Percentiles rank a stretch among this genome's conserved stretches.
Conservation (phyloP, 2,797 vertebrate genomes). For the Catharus ustulatus region DNA sequence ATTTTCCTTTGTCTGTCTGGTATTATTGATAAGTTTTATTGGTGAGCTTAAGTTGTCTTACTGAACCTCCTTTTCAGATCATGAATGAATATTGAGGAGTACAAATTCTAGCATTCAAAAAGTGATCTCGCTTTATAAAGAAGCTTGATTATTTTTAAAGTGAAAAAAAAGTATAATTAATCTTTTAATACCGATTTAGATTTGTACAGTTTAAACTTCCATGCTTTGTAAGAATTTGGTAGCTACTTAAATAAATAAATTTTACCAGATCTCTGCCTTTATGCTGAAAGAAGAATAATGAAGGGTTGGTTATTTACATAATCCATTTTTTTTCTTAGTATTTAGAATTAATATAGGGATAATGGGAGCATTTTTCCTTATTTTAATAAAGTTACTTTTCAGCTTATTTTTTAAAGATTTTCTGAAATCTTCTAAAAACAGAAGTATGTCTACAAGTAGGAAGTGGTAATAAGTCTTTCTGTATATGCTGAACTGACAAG, state of each 20-base stretch:
- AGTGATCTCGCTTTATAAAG: not conserved
- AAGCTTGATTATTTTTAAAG: not conserved
- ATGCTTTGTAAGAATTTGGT: not conserved
- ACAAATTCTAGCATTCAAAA: not conserved
- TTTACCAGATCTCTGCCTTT: not conserved
- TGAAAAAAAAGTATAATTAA: no score
- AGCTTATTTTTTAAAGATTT: not conserved
- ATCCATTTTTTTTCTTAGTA: fast-evolving
- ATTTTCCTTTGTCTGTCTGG: not conserved
- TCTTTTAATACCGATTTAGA: not conserved
- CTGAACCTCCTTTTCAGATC: not conserved
- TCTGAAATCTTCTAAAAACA: not conserved
- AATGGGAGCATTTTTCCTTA: not conserved
- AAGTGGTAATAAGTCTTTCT: not conserved
- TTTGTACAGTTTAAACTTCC: not conserved
- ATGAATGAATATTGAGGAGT: not conserved
- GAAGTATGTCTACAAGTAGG: not conserved
- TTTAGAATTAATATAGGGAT: not conserved
- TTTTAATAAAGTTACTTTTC: not conserved
- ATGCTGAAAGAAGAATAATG: not conserved
- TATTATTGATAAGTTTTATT: not conserved
- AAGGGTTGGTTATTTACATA: not conserved
- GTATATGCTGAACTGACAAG: not conserved
- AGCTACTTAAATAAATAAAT: not conserved
- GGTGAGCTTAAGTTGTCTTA: not conserved